A percentile compares a stretch with the other conserved stretches of the same genome.
phyloP scores from a whole-genome alignment of 53 echinoderm and acorn worm species.

The Echinarachnius parma region DNA sequence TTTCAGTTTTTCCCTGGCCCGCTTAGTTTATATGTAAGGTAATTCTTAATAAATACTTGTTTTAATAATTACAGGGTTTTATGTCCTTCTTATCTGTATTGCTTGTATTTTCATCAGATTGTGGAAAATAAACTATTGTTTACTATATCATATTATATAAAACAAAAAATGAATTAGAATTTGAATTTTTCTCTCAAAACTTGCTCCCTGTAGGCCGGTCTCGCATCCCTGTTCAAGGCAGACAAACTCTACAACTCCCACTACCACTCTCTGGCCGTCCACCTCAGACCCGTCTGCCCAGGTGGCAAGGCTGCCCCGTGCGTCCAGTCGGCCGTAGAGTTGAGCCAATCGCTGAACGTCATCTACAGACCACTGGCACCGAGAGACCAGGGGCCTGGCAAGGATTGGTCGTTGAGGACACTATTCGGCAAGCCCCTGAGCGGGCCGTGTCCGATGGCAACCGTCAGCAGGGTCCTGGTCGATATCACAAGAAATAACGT shows the following conservation, averaged over 20 bases:
- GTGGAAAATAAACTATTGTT: no score
- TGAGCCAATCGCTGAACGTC: conserved; percentile 71
- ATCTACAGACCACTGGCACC: conserved; percentile 73
- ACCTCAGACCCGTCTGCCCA: conserved; percentile 85
- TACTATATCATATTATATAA: no score
- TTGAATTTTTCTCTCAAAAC: background rate
- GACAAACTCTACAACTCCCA: conserved; percentile 91
- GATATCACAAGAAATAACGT: conserved; percentile 81
- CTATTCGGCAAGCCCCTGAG: conserved; percentile 63
- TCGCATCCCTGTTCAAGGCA: conserved; percentile 85
- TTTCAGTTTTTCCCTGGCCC: no score
- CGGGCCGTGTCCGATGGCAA: conserved; percentile 76
- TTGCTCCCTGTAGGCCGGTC: conserved; percentile 66
- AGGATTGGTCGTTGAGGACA: conserved; percentile 69
- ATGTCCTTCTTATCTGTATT: no score
- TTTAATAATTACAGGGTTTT: no score
- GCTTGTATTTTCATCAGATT: no score
- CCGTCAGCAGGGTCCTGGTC: conserved; percentile 60
- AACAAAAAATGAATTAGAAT: no score
- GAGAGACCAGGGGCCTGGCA: conserved; percentile 14
- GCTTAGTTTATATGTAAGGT: no score
- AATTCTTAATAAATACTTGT: no score
- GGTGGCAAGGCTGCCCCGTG: conserved; percentile 59
- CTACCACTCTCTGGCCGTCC: conserved; percentile 87
- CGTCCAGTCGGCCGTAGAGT: conserved; percentile 61